Evolutionary conservation across 2,797 vertebrate species (phyloP).

Genomic region (Craterocephalus amniculus): DNA sequence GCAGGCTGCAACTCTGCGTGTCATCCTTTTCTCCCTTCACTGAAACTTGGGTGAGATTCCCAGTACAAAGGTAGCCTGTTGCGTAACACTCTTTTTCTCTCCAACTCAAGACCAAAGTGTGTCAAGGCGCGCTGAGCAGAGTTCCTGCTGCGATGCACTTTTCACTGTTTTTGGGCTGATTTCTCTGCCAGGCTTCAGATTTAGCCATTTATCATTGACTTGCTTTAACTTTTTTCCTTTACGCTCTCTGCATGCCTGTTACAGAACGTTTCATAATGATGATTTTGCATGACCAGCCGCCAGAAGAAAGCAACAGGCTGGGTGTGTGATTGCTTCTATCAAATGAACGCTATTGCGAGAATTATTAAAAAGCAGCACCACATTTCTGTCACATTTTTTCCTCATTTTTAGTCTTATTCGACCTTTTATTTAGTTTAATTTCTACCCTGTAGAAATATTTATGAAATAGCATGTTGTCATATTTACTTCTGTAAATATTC

Average conservation of each 20-base stretch:
- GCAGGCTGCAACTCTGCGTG: conserved; percentile 64
- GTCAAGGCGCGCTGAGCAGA: conserved; percentile 46
- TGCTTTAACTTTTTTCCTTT: conserved; percentile 6
- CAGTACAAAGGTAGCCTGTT: conserved; percentile 65
- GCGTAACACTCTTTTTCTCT: conserved; percentile 58
- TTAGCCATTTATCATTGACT: conserved; percentile 1
- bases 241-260: conserved; percentile 9
- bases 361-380: too few species aligned
- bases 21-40: conserved; percentile 51
- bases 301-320: too few species aligned
- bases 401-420: too few species aligned
- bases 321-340: too few species aligned
- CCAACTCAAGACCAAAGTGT: conserved; percentile 40
- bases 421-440: too few species aligned
- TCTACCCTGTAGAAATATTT: too few species aligned
- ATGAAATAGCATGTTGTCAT: too few species aligned
- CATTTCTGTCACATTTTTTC: too few species aligned
- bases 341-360: too few species aligned
- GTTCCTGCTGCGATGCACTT: conserved; percentile 15
- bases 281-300: not conserved
- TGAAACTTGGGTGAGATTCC: conserved; percentile 71
- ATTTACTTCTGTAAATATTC: too few species aligned
- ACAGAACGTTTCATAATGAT: not conserved
- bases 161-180: conserved; percentile 16
- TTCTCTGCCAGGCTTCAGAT: conserved; percentile 22